A percentile compares a stretch with the other conserved stretches of the same genome.
These are phyloP conservation scores for Vimba vimba DNA, from an alignment of 2,113 vertebrate genomes.

Conservation along the genomic window DNA sequence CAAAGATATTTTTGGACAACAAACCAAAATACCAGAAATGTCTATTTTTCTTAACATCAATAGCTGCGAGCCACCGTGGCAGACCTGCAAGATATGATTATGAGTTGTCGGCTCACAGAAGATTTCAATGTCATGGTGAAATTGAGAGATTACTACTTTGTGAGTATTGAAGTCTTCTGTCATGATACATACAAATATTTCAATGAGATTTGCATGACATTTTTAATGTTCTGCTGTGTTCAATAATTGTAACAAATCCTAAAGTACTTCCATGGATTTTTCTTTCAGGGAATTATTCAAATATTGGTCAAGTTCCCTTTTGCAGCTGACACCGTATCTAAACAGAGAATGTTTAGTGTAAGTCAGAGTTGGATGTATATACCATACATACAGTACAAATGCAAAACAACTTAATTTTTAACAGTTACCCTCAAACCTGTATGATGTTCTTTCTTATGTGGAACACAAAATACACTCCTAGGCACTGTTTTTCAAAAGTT, in stretches of 20 bases:
- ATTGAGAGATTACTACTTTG: background rate
- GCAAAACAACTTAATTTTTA: background rate
- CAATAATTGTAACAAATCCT: background rate
- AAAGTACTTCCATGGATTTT: slow-evolving; percentile 43
- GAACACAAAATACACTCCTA: too few relatives aligned
- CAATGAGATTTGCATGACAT: background rate
- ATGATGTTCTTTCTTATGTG: too few relatives aligned
- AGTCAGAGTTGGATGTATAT: background rate
- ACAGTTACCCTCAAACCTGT: background rate
- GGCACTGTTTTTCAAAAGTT: too few relatives aligned
- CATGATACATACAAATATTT: background rate
- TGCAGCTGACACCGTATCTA: background rate
- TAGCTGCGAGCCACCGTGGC: background rate
- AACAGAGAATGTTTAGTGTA: slow-evolving; percentile 60
- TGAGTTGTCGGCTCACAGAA: accelerated
- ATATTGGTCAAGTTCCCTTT: slow-evolving; percentile 20
- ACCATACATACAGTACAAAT: background rate
- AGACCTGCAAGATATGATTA: accelerated
- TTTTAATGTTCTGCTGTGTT: slow-evolving; percentile 3
- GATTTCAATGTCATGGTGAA: accelerated
- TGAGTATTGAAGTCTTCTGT: background rate
- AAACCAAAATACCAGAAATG: background rate
- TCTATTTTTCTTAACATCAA: background rate
- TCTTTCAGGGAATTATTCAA: background rate
- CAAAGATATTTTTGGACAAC: background rate